A percentile compares a stretch with the other conserved stretches of the same genome.
These are phyloP conservation scores for Dipodomys merriami DNA, from an alignment of 2,113 vertebrate genomes.

Conservation along the genomic window DNA sequence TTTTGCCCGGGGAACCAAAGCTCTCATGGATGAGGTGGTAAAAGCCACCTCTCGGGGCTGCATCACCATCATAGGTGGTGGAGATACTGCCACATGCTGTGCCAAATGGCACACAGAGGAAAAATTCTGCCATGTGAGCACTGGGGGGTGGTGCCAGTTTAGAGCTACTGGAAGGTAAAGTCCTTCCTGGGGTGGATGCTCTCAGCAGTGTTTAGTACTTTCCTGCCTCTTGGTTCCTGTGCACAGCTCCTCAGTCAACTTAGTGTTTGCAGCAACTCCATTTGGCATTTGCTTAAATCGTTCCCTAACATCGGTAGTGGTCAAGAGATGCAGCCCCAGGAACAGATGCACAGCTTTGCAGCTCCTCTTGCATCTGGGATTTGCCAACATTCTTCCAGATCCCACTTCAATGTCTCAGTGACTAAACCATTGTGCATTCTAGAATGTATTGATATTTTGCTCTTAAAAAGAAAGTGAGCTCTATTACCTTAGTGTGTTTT, in stretches of 20 bases:
- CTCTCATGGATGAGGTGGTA: conserved; percentile 97
- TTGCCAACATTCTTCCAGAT: conserved; percentile 65
- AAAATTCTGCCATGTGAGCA: conserved; percentile 99
- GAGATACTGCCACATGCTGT: conserved; percentile 98
- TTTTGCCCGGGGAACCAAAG: conserved; percentile 95
- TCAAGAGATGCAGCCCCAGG: conserved; percentile 55
- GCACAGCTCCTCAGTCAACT: conserved; percentile 81
- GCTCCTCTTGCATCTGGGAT: conserved; percentile 51
- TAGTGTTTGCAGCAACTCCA: conserved; percentile 79
- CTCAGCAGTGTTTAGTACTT: conserved; percentile 92
- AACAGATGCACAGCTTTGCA: conserved; percentile 65
- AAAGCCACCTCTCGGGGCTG: conserved; percentile 93
- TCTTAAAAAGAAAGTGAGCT: conserved; percentile 63
- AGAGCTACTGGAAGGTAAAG: conserved; percentile 99
- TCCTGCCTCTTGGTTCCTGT: conserved; percentile 77
- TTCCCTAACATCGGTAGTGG: conserved; percentile 53
- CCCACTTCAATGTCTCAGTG: conserved; percentile 64
- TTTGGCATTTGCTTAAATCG: conserved; percentile 79
- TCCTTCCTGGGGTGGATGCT: conserved; percentile 96
- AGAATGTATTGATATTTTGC: conserved; percentile 69
- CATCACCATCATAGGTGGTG: conserved; percentile 98
- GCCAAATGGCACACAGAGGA: conserved; percentile 99
- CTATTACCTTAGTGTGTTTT: conserved; percentile 48
- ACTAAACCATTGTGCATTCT: conserved; percentile 63
- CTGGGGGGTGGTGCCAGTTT: conserved; percentile 97